These are phyloP conservation scores for Spongia lamella DNA, from an alignment of 37 sponge, comb jelly and placozoan genomes.

Conservation along the genomic window DNA sequence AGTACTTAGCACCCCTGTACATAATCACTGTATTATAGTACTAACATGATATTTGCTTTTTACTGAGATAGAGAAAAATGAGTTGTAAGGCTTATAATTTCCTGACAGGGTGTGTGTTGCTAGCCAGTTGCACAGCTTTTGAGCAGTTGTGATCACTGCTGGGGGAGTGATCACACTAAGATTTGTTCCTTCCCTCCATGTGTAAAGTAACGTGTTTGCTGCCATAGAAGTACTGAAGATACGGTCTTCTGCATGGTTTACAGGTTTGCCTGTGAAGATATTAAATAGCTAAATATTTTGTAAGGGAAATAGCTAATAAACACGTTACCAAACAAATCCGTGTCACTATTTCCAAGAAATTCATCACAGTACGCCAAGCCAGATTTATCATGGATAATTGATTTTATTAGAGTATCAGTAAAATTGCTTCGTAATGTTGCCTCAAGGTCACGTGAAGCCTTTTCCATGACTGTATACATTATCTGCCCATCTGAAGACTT, in stretches of 20 bases:
- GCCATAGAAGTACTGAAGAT: conserved; percentile 50
- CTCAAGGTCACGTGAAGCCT: conserved; percentile 16
- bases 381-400: neutral
- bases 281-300: neutral
- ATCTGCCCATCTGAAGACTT: neutral
- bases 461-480: conserved; percentile 34
- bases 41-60: conserved; percentile 2
- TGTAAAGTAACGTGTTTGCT: conserved; percentile 41
- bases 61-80: conserved; percentile 58
- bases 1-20: no score
- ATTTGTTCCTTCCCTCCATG: conserved; percentile 17
- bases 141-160: conserved; percentile 1
- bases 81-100: conserved; percentile 29
- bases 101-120: conserved; percentile 2
- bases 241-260: conserved; percentile 33
- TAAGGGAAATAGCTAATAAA: neutral
- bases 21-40: no score
- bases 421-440: conserved; percentile 13
- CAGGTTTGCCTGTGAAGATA: conserved; percentile 35
- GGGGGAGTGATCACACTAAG: conserved; percentile 18
- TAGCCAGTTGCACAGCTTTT: conserved; percentile 35
- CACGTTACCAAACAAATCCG: conserved; percentile 30
- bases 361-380: conserved; percentile 46
- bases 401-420: conserved; percentile 24
- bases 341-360: conserved; percentile 48